Conservation (phyloP, 2,888 invertebrate species). For the Xestia c-nigrum region DNA sequence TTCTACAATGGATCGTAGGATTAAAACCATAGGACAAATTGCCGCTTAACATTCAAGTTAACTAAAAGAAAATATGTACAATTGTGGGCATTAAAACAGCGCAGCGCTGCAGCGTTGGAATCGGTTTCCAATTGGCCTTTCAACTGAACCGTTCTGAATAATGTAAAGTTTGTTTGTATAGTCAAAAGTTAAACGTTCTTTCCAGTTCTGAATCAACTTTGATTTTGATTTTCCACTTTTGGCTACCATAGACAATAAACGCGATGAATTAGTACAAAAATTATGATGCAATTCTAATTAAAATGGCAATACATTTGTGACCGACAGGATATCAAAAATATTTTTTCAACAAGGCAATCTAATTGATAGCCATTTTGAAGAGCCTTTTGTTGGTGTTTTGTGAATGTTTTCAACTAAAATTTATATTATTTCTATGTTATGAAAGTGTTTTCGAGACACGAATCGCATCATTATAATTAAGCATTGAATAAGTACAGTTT, state of each 20-base stretch:
- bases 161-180: background rate
- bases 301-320: conserved; percentile 87
- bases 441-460: conserved; percentile 69
- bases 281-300: conserved; percentile 76
- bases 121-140: background rate
- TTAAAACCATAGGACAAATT: background rate
- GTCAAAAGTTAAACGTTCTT: background rate
- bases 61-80: background rate
- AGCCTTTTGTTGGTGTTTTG: conserved; percentile 91
- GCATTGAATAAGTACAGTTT: conserved; percentile 69
- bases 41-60: background rate
- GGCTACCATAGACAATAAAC: conserved; percentile 76
- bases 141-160: background rate
- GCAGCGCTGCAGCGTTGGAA: background rate
- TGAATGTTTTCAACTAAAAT: conserved; percentile 89
- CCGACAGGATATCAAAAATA: conserved; percentile 87
- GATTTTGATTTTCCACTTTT: background rate
- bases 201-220: background rate
- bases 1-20: background rate
- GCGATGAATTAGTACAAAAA: conserved; percentile 64
- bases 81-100: no score
- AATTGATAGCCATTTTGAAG: conserved; percentile 91
- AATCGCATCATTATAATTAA: conserved; percentile 65
- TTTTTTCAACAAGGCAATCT: conserved; percentile 88
- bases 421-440: conserved; percentile 80